Evolutionary conservation across 2,797 vertebrate species (phyloP).

Genomic region (Onychomys torridus): DNA sequence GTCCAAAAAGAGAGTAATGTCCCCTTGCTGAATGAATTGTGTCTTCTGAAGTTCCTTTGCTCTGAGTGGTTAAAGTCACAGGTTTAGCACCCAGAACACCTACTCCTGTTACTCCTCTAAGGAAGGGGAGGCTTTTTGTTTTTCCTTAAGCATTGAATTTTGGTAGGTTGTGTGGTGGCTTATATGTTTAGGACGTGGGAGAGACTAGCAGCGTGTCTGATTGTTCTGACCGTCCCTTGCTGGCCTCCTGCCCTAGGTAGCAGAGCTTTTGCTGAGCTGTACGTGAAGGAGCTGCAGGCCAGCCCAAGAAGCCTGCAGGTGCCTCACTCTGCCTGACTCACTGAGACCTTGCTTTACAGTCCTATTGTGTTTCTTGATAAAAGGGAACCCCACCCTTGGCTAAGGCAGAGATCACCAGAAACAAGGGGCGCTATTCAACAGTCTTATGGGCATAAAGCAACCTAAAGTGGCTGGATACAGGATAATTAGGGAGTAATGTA

Average conservation of each 20-base stretch:
- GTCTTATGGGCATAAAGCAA: neutral
- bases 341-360: conserved; percentile 16
- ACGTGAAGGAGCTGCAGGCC: conserved; percentile 46
- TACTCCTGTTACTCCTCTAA: neutral
- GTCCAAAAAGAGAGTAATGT: rapidly evolving
- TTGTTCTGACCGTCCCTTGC: conserved; percentile 1
- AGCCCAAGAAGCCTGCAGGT: conserved; percentile 65
- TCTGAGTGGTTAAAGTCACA: neutral
- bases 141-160: neutral
- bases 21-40: neutral
- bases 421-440: conserved; percentile 37
- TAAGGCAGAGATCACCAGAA: conserved; percentile 54
- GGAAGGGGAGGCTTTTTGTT: neutral
- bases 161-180: neutral
- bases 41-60: neutral
- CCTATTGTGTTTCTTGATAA: conserved; percentile 77
- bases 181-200: conserved; percentile 60
- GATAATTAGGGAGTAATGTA: neutral
- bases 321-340: neutral
- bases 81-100: neutral
- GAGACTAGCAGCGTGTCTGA: conserved; percentile 2
- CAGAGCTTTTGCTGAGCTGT: conserved; percentile 61
- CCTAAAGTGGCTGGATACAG: neutral
- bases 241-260: conserved; percentile 55
- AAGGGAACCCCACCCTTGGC: conserved; percentile 65